These are phyloP conservation scores for Branchinecta lindahli DNA, from an alignment of 1,140 invertebrate species.

Conservation along the genomic window DNA sequence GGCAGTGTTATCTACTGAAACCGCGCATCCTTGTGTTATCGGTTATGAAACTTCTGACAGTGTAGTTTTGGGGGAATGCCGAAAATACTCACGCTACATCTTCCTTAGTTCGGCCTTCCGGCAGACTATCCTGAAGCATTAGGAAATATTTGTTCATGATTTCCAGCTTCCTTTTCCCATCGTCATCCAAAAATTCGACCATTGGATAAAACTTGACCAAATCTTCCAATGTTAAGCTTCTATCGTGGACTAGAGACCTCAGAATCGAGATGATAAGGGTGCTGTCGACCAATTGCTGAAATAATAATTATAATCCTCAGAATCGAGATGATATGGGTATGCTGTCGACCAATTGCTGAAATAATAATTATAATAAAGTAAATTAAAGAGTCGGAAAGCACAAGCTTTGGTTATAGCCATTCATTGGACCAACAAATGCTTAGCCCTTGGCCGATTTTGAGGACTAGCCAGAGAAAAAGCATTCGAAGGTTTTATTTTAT, in stretches of 20 bases:
- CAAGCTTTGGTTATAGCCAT: neutral
- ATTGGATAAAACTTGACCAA: slow-evolving; percentile 67
- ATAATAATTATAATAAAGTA: slow-evolving; percentile 41
- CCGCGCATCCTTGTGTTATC: too few species aligned
- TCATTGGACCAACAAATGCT: too few species aligned
- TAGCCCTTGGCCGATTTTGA: too few species aligned
- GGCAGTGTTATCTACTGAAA: too few species aligned
- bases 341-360: slow-evolving; percentile 77
- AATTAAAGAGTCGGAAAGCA: neutral
- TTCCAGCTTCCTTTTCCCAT: slow-evolving; percentile 49
- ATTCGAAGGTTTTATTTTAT: too few species aligned
- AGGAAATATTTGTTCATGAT: slow-evolving; percentile 90
- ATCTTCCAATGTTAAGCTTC: slow-evolving; percentile 42
- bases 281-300: slow-evolving; percentile 77
- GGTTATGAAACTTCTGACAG: too few species aligned
- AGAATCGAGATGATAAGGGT: slow-evolving; percentile 82
- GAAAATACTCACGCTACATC: slow-evolving; percentile 43
- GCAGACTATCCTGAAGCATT: slow-evolving; percentile 53
- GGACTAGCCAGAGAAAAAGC: too few species aligned
- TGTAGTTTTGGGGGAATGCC: too few species aligned
- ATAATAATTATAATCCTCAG: slow-evolving; percentile 50
- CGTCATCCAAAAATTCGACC: slow-evolving; percentile 47
- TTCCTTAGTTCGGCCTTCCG: slow-evolving; percentile 39
- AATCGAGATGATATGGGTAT: slow-evolving; percentile 81
- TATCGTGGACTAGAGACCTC: slow-evolving; percentile 55